Evolutionary conservation across 2,797 vertebrate genomes (phyloP), one percentile per base, ranked within the genome.

Genomic region (Salmo trutta): DNA sequence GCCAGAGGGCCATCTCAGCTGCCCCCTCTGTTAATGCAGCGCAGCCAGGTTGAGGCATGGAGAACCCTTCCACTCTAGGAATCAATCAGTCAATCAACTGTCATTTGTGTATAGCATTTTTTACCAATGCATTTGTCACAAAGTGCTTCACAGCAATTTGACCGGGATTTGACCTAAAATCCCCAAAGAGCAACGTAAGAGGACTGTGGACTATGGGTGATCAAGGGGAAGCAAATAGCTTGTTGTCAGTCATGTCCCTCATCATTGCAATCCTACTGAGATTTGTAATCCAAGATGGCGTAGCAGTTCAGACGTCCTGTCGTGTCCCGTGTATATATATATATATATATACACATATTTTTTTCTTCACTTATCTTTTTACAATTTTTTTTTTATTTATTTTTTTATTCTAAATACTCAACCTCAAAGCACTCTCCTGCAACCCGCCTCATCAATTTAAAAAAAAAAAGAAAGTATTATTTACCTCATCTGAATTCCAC

Each of bases 1-100:
- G 72, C 53, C 65, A 29, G 75, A 79, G 79, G 72, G 72, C 71
- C 59, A 62, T n/a, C 59, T 62, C 4, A 62, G 10, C 59, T 24
- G 59, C 21, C 8, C 24, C 59, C n/a, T 62, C 8, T 62, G n/a
- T 24, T 62, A 62, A 62, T 24, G 21, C 59, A 62, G 12, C 24
- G 21, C 59, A 24, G 59, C 59, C 59, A 62, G 21, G 59, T 62
- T 62, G n/a, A 47, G 10, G 41, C 41, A 47, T 47, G 8, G 41
- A 47, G 8, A 47, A 47, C 41, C 41, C 41, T 47, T 47, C 10
- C 10, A 47, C 41, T 47, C 41, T 47, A 62, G 59, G 21, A 62
- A 21, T 24, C 59, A 62, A 62, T 62, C 59, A 62, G 59, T 62
- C 59, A 62, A 24, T 62, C 21, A 62, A 62, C n/a, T 62, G 21